Evolutionary conservation across 2,113 vertebrate species (phyloP).

Genomic region (Oreamnos americanus): DNA sequence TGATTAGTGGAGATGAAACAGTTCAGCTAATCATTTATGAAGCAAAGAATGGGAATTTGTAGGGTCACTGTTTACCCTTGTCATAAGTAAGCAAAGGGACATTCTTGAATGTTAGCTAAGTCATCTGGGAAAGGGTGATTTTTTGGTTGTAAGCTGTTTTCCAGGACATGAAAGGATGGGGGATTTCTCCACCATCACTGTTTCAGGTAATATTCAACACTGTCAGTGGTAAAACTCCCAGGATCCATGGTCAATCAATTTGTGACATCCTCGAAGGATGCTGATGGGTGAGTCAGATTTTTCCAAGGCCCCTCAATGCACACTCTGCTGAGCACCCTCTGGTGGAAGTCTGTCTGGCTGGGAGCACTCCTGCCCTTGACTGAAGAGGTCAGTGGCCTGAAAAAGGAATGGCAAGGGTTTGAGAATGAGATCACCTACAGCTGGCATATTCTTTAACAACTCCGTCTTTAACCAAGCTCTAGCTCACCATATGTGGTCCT

Average conservation of each 20-base stretch:
- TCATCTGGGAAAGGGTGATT: background rate
- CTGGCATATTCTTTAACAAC: background rate
- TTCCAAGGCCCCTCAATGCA: background rate
- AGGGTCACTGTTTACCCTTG: background rate
- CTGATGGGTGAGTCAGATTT: background rate
- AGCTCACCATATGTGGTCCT: background rate
- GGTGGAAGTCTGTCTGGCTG: background rate
- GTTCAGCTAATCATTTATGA: background rate
- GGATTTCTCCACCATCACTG: background rate
- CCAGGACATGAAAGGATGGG: background rate
- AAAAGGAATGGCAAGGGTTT: background rate
- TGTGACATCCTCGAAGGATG: background rate
- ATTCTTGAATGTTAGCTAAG: background rate
- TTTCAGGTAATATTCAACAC: background rate
- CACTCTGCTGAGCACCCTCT: background rate
- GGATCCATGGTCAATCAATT: background rate
- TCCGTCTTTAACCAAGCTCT: background rate
- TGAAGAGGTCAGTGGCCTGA: background rate
- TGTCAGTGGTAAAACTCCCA: background rate
- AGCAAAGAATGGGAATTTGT: background rate
- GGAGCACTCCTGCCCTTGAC: background rate
- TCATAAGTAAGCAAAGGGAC: background rate
- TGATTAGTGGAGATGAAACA: background rate
- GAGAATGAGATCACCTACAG: background rate
- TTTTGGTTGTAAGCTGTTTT: background rate